phyloP scores from a whole-genome alignment of 2,797 vertebrate species.

The Etheostoma nigrum region DNA sequence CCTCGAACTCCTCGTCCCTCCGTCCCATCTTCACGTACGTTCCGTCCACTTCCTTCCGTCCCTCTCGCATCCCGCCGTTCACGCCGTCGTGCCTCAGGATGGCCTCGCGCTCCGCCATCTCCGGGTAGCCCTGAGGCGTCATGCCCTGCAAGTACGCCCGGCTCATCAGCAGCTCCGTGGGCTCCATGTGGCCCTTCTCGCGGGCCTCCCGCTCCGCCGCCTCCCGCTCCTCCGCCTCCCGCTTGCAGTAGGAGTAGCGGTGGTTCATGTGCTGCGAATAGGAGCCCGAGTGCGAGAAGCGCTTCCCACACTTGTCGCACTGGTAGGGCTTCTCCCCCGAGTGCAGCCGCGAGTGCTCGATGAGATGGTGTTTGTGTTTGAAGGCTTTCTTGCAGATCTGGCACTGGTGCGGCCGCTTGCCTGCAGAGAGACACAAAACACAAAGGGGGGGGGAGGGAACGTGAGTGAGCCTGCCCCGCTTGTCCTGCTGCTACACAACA shows the following conservation, averaged over 20 bases:
- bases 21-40: constrained; percentile 93
- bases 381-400: constrained; percentile 99
- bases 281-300: constrained; percentile 98
- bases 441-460: background rate
- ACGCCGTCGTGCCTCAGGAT: constrained; percentile 85
- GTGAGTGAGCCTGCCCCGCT: constrained; percentile 47
- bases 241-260: constrained; percentile 99
- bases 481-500: constrained; percentile 58
- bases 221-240: constrained; percentile 97
- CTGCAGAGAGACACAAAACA: constrained; percentile 86
- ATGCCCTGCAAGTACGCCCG: constrained; percentile 97
- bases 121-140: constrained; percentile 94
- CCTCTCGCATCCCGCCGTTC: constrained; percentile 91
- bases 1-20: constrained; percentile 94
- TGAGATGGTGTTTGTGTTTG: constrained; percentile 99
- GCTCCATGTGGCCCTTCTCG: constrained; percentile 96
- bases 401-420: constrained; percentile 98
- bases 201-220: constrained; percentile 95
- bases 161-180: constrained; percentile 98
- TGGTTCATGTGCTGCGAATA: constrained; percentile 99
- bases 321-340: constrained; percentile 99
- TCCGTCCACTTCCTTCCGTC: constrained; percentile 93
- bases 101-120: constrained; percentile 93
- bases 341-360: constrained; percentile 98
- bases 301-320: constrained; percentile 98